Percentiles rank a stretch among this genome's conserved stretches.
phyloP scores from a whole-genome alignment of 2,113 vertebrate species.

The Thamnaconus septentrionalis region DNA sequence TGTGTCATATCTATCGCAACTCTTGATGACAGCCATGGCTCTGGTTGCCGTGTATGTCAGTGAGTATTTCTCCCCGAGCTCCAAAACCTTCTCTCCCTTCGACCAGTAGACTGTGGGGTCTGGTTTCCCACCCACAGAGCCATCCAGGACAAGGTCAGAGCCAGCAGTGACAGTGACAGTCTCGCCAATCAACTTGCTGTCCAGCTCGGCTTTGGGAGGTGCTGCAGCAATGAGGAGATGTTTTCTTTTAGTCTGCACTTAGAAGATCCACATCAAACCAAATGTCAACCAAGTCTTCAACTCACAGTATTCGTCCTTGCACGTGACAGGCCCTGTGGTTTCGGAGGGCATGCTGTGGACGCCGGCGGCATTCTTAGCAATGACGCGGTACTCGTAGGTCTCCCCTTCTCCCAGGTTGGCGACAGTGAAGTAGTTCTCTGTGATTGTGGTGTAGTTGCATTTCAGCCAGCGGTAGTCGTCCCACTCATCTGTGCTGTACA shows the following conservation, averaged over 20 bases:
- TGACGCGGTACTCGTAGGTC: conserved; percentile 88
- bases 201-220: conserved; percentile 93
- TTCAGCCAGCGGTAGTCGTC: conserved; percentile 95
- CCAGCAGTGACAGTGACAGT: conserved; percentile 86
- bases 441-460: conserved; percentile 96
- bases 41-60: conserved; percentile 92
- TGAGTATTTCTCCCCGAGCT: conserved; percentile 91
- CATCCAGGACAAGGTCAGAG: conserved; percentile 95
- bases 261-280: too few species aligned
- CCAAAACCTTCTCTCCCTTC: conserved; percentile 92
- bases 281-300: not conserved
- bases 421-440: conserved; percentile 91
- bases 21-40: conserved; percentile 94
- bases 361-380: conserved; percentile 92
- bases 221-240: conserved; percentile 65
- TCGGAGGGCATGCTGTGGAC: conserved; percentile 92
- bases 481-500: conserved; percentile 81
- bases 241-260: not conserved
- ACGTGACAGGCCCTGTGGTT: conserved; percentile 89
- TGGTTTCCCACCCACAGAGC: conserved; percentile 93
- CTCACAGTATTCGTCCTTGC: conserved; percentile 97
- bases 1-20: conserved; percentile 91
- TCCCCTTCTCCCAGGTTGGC: conserved; percentile 87
- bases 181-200: conserved; percentile 88
- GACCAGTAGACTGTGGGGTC: conserved; percentile 97